Evolutionary conservation across 1,140 invertebrate species (phyloP).

Genomic region (Acyrthosiphon pisum): DNA sequence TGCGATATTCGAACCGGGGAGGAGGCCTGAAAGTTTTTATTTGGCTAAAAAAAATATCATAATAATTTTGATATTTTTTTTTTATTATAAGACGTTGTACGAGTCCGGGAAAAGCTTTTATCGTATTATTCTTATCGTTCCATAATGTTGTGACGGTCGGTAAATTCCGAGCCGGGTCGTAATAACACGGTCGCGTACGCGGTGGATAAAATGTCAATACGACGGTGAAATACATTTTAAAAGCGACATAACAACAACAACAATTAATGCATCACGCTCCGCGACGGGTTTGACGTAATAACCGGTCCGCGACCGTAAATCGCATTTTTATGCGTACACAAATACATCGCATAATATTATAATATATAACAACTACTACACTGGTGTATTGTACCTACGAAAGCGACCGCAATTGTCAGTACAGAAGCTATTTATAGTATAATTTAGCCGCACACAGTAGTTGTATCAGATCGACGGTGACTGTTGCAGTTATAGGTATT

Average conservation of each 20-base stretch:
- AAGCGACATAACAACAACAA: background rate
- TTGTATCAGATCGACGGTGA: background rate
- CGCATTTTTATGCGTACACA: background rate
- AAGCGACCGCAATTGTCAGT: background rate
- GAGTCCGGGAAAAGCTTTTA: background rate
- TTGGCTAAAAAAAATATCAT: background rate
- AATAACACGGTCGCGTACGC: background rate
- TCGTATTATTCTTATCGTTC: background rate
- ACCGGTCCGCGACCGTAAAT: background rate
- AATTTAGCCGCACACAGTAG: background rate
- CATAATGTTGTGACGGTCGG: background rate
- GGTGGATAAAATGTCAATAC: background rate
- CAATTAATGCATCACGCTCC: background rate
- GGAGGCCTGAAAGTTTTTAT: too few relatives aligned
- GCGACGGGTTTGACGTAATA: slow-evolving; percentile 7
- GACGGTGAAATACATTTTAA: background rate
- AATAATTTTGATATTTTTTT: background rate
- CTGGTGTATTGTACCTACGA: background rate
- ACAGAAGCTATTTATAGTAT: background rate
- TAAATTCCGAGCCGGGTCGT: background rate
- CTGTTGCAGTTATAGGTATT: background rate
- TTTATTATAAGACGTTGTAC: background rate
- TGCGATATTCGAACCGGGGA: background rate
- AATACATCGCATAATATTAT: background rate
- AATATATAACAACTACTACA: background rate